Evolutionary conservation across 2,888 invertebrate genomes (phyloP).

Genomic region (Vanessa cardui): DNA sequence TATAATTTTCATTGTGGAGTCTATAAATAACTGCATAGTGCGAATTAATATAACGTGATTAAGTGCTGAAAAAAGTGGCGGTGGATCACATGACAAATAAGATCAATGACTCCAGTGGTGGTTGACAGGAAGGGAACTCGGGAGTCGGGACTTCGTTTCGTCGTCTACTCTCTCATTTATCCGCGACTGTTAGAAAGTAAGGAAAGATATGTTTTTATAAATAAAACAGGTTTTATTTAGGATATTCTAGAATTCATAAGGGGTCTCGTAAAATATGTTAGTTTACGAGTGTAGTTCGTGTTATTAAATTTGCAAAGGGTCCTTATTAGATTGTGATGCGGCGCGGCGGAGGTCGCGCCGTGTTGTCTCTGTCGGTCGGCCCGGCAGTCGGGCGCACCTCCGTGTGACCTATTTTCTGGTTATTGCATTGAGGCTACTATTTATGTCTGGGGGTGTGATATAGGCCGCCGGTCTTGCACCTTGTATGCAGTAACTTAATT

Average conservation of each 20-base stretch:
- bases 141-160: constrained; percentile 62
- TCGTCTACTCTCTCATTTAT: constrained; percentile 61
- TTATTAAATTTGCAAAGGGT: constrained; percentile 61
- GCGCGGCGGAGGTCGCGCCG: constrained; percentile 63
- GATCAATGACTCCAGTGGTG: constrained; percentile 72
- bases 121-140: constrained; percentile 63
- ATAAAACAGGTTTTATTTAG: constrained; percentile 52
- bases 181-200: constrained; percentile 63
- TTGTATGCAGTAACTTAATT: constrained; percentile 57
- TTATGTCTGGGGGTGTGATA: constrained; percentile 73
- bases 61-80: constrained; percentile 37
- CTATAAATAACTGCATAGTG: constrained; percentile 9
- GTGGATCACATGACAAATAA: constrained; percentile 56
- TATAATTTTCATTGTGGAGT: background rate
- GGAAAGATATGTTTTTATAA: constrained; percentile 53
- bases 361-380: constrained; percentile 62
- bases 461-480: constrained; percentile 69
- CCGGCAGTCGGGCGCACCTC: constrained; percentile 78
- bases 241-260: constrained; percentile 18
- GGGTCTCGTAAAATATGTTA: constrained; percentile 12
- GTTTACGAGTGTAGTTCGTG: constrained; percentile 41
- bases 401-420: constrained; percentile 81
- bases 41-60: background rate
- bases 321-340: constrained; percentile 62
- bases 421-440: constrained; percentile 80